Evolutionary conservation across 2,797 vertebrate species (phyloP), one percentile per base, ranked within the genome.

Genomic region (Crenichthys baileyi): DNA sequence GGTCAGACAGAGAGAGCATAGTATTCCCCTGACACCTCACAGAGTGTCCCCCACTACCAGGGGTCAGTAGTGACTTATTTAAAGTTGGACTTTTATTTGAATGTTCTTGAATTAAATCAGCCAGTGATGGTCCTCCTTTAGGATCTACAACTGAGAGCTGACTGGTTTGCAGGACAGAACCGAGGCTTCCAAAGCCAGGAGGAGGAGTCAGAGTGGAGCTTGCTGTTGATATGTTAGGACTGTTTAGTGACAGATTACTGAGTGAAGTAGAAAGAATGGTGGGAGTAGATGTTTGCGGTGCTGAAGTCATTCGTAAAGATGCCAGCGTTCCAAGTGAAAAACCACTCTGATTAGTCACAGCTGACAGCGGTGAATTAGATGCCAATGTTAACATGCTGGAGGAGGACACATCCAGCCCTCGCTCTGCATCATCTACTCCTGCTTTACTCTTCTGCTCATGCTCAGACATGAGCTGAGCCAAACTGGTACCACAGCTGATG

Each of bases 91-190:
- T 94, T 73, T 81, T 94, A 88, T 93, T 95, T 81, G 96, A 95
- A 85, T 97, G 96, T 79, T 98, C 95, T 88, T 96, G 96, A 84
- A 97, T 96, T 80, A 98, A 95, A 87, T 97, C 97, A 70, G 97
- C 96, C 87, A 99, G 78, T 7, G 97, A 98, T 1, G 93, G 95
- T 87, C 90, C 94, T 91, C 93, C 96, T 90, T 85, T 92, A 15
- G 94, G 92, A 78, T 92, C 90, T 73, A 88, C 89, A 72, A 89
- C 84, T 31, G 92, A 77, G 20, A 39, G 90, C 41, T 26, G 94
- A 87, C 74, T 91, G 84, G 83, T 92, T 86, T 94, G 91, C 18
- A 86, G 75, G 87, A 92, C 73, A n/a, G 93, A 93, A 86, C 93
- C 91, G 58, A 94, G 90, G 85, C 79, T 95, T 81, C 88, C 93